Base-by-base conservation (phyloP, 2,888 invertebrate species). In the Acanthosepion pharaonis region DNA sequence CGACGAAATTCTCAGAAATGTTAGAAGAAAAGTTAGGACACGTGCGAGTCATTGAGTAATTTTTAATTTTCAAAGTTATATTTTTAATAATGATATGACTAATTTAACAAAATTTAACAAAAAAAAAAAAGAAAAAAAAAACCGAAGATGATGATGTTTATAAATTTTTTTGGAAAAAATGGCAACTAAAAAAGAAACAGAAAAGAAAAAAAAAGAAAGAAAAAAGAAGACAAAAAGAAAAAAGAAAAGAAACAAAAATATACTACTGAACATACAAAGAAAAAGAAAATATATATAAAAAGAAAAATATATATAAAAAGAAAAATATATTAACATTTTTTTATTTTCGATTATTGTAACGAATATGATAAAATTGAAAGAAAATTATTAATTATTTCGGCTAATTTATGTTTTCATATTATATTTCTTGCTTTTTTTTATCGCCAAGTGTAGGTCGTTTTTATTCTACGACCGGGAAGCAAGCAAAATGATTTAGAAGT, bases 11-110 rank as follows among this genome's bases (percentile, higher is more conserved):
- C 33, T 93, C 2, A 25, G 33, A 93, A 93, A 93, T 53, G 33
- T 93, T 6, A 51, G 53, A n/a, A 51, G 93, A 11, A 93, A 93
- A 55, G 93, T 51, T 20, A 93, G 93, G 93, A 93, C 93, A 93
- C 92, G 92, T 49, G 42, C 48, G 48, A 49, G 42, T 49, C 42
- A 49, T 49, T 42, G 48, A 92, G 42, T 49, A 92, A 92, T 49
- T 49, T 49, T 4, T 92, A 15, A 48, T 92, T 25, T 92, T 42
- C 48, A 92, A 78, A 78, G 78, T 78, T 78, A 78, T 78, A 78
- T 78, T 78, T 78, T 78, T 78, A 78, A 9, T 78, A 78, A 78
- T 78, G n/a, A 78, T 78, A 78, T 78, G 28, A 78, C n/a, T n/a
- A 11, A 78, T 78, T 78, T 78, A 64, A 64, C 64, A 64, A 64